These are phyloP conservation scores for Tillus elongatus DNA, from an alignment of 2,888 invertebrate genomes.

Conservation along the genomic window DNA sequence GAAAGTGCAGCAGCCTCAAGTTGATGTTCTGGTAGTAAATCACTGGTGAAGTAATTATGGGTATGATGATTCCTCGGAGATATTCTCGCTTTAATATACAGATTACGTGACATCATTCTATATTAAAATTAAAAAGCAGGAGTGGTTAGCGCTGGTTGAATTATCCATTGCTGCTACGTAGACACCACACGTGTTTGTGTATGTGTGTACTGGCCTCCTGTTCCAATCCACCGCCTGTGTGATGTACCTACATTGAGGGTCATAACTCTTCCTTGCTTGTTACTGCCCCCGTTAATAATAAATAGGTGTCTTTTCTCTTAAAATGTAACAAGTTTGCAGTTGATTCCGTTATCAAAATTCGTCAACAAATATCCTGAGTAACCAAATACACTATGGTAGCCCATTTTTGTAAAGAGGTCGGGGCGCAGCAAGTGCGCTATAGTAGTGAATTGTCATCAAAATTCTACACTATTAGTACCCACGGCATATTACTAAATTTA, in stretches of 20 bases:
- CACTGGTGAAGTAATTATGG: slow-evolving; percentile 35
- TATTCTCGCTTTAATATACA: slow-evolving; percentile 36
- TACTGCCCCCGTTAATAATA: slow-evolving; percentile 1
- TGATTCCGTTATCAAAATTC: too few relatives aligned
- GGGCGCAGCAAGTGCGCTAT: too few relatives aligned
- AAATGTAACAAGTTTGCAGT: too few relatives aligned
- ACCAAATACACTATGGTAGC: too few relatives aligned
- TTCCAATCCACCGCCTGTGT: not conserved
- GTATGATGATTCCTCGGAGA: slow-evolving; percentile 37
- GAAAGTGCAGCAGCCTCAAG: slow-evolving; percentile 12
- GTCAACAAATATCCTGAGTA: too few relatives aligned
- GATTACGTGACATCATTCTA: slow-evolving; percentile 40
- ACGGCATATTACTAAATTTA: too few relatives aligned
- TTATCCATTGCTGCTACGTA: slow-evolving; percentile 18
- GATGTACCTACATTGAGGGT: not conserved
- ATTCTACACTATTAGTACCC: too few relatives aligned
- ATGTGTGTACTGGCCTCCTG: too few relatives aligned
- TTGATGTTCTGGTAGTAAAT: slow-evolving; percentile 28
- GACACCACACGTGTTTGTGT: too few relatives aligned
- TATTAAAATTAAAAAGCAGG: slow-evolving; percentile 39
- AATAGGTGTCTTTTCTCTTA: too few relatives aligned
- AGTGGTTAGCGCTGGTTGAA: slow-evolving; percentile 25
- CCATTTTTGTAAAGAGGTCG: too few relatives aligned
- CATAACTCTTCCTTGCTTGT: not conserved
- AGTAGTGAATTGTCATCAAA: too few relatives aligned